Evolutionary conservation across 2,888 invertebrate genomes (phyloP), one percentile per base, ranked within the genome.

Genomic region (Aleiodes testaceus): DNA sequence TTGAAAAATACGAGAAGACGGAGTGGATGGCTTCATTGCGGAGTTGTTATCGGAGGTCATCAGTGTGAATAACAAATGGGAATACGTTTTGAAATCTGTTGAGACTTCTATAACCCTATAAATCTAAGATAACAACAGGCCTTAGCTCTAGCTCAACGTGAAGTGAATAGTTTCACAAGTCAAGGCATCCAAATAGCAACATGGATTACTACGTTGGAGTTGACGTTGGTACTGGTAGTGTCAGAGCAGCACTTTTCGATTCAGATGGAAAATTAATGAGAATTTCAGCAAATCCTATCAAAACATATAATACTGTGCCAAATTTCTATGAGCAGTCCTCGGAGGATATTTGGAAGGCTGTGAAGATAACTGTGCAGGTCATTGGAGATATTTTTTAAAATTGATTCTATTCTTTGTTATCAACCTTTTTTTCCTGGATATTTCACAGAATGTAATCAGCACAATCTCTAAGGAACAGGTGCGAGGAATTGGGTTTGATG

Each of bases 151-250:
- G 12, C 18, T 36, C 36, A 42, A 42, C 30, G 20, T 55, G 42
- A 59, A 36, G 18, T 16, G 3, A 16, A 16, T 16, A 59, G 59
- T 59, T 59, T 7, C 3, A 42, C 3, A 2, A 16, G 42, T 36
- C 7, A 1, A 16, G 36, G 5, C 55, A 55, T 1, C 16, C 6
- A 36, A 22, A 36, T 4, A 36, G 9, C 42, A 59, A 12, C 3
- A 85, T 83, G 84, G 81, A 82, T 72, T 93, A 91, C 85, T 95
- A 94, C 85, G 89, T 96, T 81, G 96, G 96, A 71, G 95, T 98
- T 11, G 98, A 98, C 88, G 97, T 98, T 47, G 98, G 98, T 4
- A 97, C 97, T 1, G 94, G 94, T 12, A 97, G 97, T 88, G 96
- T 92, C 0, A 89, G 98, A 76, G 97, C 95, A 6, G 97, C 95